Evolutionary conservation across 2,113 vertebrate species (phyloP).

Genomic region (Lonchura striata): DNA sequence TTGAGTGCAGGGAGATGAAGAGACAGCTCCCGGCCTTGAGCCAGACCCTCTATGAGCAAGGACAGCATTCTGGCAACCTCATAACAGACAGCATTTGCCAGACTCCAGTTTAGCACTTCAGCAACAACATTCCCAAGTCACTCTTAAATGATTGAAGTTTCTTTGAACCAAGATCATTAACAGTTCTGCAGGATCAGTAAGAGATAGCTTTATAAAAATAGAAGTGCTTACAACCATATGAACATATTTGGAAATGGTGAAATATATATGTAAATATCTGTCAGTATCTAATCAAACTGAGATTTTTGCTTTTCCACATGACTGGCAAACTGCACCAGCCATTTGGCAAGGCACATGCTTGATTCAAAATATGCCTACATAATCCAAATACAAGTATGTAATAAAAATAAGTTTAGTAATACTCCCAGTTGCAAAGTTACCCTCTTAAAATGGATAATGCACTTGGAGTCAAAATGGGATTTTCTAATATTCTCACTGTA

Average conservation of each 20-base stretch:
- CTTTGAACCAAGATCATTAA: not conserved
- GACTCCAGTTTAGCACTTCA: not conserved
- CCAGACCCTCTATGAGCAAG: not conserved
- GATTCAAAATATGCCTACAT: not conserved
- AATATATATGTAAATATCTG: not conserved
- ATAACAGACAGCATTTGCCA: not conserved
- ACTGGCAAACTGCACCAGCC: not conserved
- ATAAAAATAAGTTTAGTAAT: not conserved
- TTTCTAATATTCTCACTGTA: not conserved
- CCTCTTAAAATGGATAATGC: not conserved
- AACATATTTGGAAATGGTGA: not conserved
- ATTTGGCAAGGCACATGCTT: conserved; percentile 24
- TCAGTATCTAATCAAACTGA: conserved; percentile 22
- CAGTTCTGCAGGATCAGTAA: not conserved
- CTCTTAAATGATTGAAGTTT: not conserved
- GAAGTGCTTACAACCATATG: not conserved
- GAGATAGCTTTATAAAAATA: not conserved
- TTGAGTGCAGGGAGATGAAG: not conserved
- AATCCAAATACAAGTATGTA: not conserved
- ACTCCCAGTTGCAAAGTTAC: not conserved
- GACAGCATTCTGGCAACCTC: not conserved
- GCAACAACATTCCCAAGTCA: not conserved
- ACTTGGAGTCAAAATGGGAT: not conserved
- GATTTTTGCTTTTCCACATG: conserved; percentile 31
- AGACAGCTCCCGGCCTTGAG: not conserved